These are phyloP conservation scores for Sinella curviseta DNA, from an alignment of 1,140 invertebrate genomes.

Conservation along the genomic window DNA sequence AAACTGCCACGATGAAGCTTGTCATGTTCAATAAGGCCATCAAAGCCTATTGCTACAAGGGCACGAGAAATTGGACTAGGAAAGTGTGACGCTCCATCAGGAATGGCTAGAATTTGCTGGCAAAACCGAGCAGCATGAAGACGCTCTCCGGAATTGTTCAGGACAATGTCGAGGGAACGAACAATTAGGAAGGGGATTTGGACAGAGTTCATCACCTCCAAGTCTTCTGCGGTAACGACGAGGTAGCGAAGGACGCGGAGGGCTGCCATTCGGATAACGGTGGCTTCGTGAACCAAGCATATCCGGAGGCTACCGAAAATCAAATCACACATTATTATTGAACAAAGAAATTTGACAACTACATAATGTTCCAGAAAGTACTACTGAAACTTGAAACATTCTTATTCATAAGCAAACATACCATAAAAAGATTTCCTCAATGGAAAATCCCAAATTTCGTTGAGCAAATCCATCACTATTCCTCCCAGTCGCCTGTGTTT, in stretches of 20 bases:
- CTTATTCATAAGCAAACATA: constrained; percentile 59
- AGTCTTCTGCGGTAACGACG: constrained; percentile 71
- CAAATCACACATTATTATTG: constrained; percentile 30
- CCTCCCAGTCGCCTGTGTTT: constrained; percentile 48
- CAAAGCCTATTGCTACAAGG: constrained; percentile 77
- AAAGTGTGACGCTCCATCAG: constrained; percentile 62
- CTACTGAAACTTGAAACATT: neutral
- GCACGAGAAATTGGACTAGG: constrained; percentile 68
- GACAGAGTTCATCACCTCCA: constrained; percentile 65
- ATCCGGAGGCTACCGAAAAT: constrained; percentile 72
- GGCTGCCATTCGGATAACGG: constrained; percentile 83
- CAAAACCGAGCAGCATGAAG: constrained; percentile 84
- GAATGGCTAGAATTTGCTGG: constrained; percentile 58
- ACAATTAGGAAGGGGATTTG: constrained; percentile 48
- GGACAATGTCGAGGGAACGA: constrained; percentile 72
- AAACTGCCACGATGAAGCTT: constrained; percentile 75
- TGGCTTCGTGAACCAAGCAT: constrained; percentile 78
- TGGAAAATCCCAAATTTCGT: constrained; percentile 67
- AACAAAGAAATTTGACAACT: neutral
- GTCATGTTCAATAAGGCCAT: constrained; percentile 71
- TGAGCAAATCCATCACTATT: constrained; percentile 52
- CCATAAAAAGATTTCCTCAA: constrained; percentile 80
- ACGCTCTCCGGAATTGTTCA: constrained; percentile 82
- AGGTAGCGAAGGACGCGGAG: constrained; percentile 82
- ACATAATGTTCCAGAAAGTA: neutral